A percentile compares a stretch with the other conserved stretches of the same genome.
These are phyloP conservation scores for Scaptomyza montana DNA, from an alignment of 1,140 invertebrate genomes.

Conservation along the genomic window DNA sequence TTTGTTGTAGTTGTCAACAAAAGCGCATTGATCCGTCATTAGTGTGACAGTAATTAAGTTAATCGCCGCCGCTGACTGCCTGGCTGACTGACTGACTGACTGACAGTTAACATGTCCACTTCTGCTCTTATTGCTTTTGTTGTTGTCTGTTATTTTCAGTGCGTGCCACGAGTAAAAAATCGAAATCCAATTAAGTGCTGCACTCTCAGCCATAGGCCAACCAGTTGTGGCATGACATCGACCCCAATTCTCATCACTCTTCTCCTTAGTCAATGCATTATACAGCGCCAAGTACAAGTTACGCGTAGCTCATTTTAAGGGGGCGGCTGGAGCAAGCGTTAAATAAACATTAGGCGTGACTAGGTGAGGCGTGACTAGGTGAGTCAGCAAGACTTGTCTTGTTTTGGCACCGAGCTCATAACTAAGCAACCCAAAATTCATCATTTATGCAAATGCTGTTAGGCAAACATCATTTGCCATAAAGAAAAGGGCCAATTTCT, in stretches of 20 bases:
- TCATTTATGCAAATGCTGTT: slow-evolving; percentile 59
- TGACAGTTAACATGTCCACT: slow-evolving; percentile 6
- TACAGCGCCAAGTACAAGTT: slow-evolving; percentile 44
- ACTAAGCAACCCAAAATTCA: slow-evolving; percentile 48
- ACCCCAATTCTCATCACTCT: neutral
- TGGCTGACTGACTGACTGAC: too few species aligned
- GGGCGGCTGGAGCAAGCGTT: neutral
- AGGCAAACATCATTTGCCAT: slow-evolving; percentile 38
- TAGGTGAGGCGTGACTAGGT: slow-evolving; percentile 6
- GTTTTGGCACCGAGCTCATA: slow-evolving; percentile 21
- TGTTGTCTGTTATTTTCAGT: slow-evolving; percentile 27
- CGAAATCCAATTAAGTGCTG: slow-evolving; percentile 71
- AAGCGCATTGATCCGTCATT: slow-evolving; percentile 81
- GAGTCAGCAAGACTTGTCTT: neutral
- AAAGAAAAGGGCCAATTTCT: slow-evolving; percentile 25
- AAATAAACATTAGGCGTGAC: slow-evolving; percentile 17
- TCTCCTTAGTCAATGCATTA: slow-evolving; percentile 25
- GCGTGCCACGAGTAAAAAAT: slow-evolving; percentile 71
- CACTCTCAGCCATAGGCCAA: slow-evolving; percentile 8
- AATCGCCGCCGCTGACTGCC: slow-evolving; percentile 56
- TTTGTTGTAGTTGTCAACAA: slow-evolving; percentile 64
- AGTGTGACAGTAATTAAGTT: slow-evolving; percentile 82
- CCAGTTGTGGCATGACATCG: slow-evolving; percentile 10
- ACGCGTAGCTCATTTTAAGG: slow-evolving; percentile 22
- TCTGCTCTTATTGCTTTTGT: neutral